phyloP scores from a whole-genome alignment of 2,113 vertebrate genomes.

The Entosphenus tridentatus region DNA sequence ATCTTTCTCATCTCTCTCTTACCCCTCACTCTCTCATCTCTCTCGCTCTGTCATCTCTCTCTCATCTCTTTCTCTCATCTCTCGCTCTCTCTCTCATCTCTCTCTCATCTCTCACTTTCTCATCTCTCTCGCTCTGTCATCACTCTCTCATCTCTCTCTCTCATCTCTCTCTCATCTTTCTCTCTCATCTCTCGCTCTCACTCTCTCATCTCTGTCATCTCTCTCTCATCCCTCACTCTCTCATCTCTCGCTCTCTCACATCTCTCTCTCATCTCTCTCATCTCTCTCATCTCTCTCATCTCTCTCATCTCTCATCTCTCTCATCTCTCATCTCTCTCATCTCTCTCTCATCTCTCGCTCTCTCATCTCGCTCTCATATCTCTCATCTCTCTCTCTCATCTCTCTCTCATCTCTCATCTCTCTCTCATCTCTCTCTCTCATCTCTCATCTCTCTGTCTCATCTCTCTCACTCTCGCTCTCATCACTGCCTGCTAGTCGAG shows the following conservation, averaged over 20 bases:
- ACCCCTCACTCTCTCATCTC: background rate
- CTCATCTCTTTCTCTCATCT: background rate
- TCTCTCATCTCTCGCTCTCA: background rate
- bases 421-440: background rate
- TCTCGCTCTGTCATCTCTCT: background rate
- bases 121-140: background rate
- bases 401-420: slow-evolving; percentile 3
- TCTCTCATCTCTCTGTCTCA: background rate
- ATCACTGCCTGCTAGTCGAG: background rate
- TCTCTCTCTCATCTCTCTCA: background rate
- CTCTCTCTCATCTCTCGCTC: slow-evolving; percentile 9
- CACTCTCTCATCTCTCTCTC: background rate
- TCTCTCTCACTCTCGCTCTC: background rate
- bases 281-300: background rate
- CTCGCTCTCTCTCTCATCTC: background rate
- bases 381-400: too few species aligned
- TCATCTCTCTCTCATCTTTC: background rate
- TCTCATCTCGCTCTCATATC: too few species aligned
- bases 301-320: background rate
- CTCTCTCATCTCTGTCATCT: background rate
- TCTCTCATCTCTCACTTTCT: background rate
- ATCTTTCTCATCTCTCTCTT: background rate
- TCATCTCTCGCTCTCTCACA: background rate
- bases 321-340: background rate
- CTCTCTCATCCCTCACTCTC: background rate